Evolutionary conservation across 2,888 invertebrate genomes (phyloP).

Genomic region (Parasteatoda lunata): DNA sequence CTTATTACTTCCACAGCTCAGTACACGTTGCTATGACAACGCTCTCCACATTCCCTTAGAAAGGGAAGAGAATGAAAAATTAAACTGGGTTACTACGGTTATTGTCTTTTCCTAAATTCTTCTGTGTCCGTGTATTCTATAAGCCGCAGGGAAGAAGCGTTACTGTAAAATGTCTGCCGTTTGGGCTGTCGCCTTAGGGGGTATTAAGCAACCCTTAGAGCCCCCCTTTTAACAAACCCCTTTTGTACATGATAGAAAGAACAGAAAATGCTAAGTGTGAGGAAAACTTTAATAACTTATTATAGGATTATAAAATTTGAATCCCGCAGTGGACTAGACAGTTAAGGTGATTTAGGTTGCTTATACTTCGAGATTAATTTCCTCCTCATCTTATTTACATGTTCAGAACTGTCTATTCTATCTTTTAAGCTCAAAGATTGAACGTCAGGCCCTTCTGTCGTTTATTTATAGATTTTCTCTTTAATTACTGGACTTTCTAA

Average conservation of each 20-base stretch:
- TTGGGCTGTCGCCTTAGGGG: neutral
- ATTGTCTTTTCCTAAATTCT: slow-evolving; percentile 28
- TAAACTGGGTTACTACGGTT: slow-evolving; percentile 33
- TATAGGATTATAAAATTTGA: neutral
- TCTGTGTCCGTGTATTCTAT: neutral
- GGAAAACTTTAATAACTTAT: neutral
- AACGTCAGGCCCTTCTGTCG: too few species aligned
- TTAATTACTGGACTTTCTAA: too few species aligned
- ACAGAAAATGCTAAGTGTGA: neutral
- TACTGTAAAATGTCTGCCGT: neutral
- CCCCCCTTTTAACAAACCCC: too few species aligned
- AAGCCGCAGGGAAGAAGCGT: neutral
- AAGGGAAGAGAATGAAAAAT: slow-evolving; percentile 48
- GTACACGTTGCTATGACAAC: slow-evolving; percentile 30
- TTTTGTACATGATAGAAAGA: too few species aligned
- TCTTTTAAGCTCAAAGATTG: too few species aligned
- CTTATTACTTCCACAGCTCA: slow-evolving; percentile 33
- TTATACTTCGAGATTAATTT: too few species aligned
- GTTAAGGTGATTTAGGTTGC: neutral
- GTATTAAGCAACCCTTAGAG: neutral
- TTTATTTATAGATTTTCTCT: too few species aligned
- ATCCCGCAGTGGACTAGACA: neutral
- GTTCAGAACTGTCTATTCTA: too few species aligned
- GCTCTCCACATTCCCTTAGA: slow-evolving; percentile 20
- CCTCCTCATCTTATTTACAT: too few species aligned